phyloP scores from a whole-genome alignment of 2,888 invertebrate species.

The Hanleya hanleyi region DNA sequence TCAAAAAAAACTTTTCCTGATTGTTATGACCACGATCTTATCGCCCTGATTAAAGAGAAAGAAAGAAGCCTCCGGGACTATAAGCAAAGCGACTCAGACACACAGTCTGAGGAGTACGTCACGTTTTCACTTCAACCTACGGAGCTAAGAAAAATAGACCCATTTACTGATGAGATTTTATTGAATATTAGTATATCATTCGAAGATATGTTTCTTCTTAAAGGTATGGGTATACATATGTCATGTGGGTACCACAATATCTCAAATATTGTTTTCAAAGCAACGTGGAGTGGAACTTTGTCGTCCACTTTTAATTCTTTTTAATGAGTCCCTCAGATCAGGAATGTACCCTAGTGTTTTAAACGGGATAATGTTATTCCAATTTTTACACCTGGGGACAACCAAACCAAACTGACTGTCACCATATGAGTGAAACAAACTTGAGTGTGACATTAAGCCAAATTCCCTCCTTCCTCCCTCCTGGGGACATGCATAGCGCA shows the following conservation, averaged over 20 bases:
- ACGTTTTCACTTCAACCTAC: not conserved
- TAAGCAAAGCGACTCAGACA: too few relatives aligned
- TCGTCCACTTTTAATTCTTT: not conserved
- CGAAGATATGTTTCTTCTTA: too few relatives aligned
- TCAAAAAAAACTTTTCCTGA: not conserved
- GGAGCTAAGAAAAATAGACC: not conserved
- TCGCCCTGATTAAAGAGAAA: not conserved
- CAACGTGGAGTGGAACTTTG: not conserved
- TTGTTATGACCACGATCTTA: not conserved
- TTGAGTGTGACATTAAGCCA: too few relatives aligned
- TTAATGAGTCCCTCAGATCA: not conserved
- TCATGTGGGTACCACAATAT: not conserved
- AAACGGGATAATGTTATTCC: not conserved
- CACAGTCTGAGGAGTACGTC: not conserved
- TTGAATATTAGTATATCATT: not conserved
- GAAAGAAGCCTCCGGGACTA: too few relatives aligned
- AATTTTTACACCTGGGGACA: not conserved
- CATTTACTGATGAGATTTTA: not conserved
- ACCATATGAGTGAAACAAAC: too few relatives aligned
- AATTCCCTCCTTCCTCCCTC: too few relatives aligned
- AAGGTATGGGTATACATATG: too few relatives aligned
- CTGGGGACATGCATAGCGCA: not conserved
- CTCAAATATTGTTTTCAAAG: not conserved
- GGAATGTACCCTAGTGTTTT: not conserved
- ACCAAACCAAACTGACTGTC: too few relatives aligned